These are phyloP conservation scores for Autographa pulchrina DNA, from an alignment of 2,888 invertebrate species.

Conservation along the genomic window DNA sequence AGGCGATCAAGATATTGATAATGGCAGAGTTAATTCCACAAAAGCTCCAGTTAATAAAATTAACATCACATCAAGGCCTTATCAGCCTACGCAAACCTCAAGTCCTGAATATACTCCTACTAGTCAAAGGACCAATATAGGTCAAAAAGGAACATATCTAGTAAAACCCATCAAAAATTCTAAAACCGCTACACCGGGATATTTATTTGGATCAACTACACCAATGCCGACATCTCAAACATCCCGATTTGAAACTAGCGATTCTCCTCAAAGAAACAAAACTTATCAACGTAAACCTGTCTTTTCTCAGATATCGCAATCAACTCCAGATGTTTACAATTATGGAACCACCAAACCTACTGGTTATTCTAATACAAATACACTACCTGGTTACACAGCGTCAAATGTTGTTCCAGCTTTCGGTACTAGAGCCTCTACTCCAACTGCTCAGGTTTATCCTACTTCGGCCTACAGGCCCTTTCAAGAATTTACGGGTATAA, in stretches of 20 bases:
- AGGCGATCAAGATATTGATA: conserved; percentile 20
- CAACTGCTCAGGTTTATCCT: conserved; percentile 24
- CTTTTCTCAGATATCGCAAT: conserved; percentile 9
- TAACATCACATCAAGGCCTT: conserved; percentile 12
- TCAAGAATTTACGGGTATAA: conserved; percentile 10
- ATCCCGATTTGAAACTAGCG: conserved; percentile 37
- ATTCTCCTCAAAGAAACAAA: conserved; percentile 11
- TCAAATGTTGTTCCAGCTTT: conserved; percentile 3
- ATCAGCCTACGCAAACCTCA: conserved; percentile 15
- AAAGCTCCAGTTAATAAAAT: neutral
- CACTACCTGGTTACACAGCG: conserved; percentile 16
- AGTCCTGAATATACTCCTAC: conserved; percentile 17
- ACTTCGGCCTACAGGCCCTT: conserved; percentile 35
- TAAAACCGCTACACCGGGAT: conserved; percentile 12
- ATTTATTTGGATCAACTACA: conserved; percentile 48
- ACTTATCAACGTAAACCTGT: conserved; percentile 13
- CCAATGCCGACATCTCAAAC: conserved; percentile 44
- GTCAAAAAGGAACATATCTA: conserved; percentile 23
- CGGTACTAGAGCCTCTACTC: neutral
- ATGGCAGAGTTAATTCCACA: conserved; percentile 4
- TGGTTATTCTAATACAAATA: conserved; percentile 16
- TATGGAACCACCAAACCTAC: conserved; percentile 18
- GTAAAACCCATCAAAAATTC: conserved; percentile 7
- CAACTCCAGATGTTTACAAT: neutral
- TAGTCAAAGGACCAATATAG: conserved; percentile 6